Evolutionary conservation across 2,113 vertebrate species (phyloP), one percentile per base, ranked within the genome.

Genomic region (Pomatorhinus ruficollis): DNA sequence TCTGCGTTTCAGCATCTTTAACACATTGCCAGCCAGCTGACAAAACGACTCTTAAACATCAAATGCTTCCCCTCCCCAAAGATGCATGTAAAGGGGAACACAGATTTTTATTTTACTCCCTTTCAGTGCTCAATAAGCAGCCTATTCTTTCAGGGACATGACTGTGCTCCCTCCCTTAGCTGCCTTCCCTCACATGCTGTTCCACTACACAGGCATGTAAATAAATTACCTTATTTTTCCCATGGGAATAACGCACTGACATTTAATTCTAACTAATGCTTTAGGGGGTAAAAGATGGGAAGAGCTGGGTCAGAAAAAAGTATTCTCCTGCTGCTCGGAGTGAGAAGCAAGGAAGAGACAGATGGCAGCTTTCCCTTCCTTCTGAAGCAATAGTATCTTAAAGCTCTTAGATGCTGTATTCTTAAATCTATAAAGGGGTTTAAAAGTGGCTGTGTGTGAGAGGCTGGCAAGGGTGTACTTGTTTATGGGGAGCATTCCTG

Each of bases 321-420:
- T 66, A n/a, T 88, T 85, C 87, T 92, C 79, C 16, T 84, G 91
- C 75, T 25, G 27, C 50, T 93, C 83, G 87, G 86, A 80, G 66
- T 65, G 61, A 92, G 77, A 75, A 89, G 63, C 72, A 91, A 80
- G 47, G 87, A 84, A 95, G 87, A 93, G 23, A 92, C 91, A 95
- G 95, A 96, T 90, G 87, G 94, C 80, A 93, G 86, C 76, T 91
- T 77, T 90, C 71, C n/a, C 75, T 94, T 91, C 90, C 72, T 82
- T 85, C 74, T 79, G 83, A 95, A 95, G 87, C 78, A 83, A 61
- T 25, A 75, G 75, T 69, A 64, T 93, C 85, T 96, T 95, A 93
- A 95, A 93, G 90, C 79, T 93, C 90, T 74, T 52, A 83, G 79
- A 95, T 83, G 52, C 59, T 81, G 56, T 47, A 30, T 49, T 92